Base-by-base conservation (phyloP, 2,797 vertebrate species). In the Ibycter americanus region DNA sequence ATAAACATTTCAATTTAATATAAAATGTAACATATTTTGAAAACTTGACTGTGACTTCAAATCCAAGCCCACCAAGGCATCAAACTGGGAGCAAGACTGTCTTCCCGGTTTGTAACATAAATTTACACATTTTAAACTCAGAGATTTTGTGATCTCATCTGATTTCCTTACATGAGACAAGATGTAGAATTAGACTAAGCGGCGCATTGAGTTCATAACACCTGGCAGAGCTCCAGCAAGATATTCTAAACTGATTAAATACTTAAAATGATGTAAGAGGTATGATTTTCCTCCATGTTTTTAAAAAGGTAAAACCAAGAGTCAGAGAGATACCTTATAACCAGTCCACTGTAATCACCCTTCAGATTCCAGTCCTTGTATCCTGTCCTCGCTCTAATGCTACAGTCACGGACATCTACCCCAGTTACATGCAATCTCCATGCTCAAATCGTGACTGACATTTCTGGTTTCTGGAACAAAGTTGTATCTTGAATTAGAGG, bases 381-480 rank as follows among this genome's bases (percentile, higher is more conserved):
- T 34, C 52, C 20, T 44, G 19, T 63, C 51, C 31, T 92, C 13
- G 26, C n/a, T 81, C 26, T 40, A 67, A 19, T 7, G 11, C 22
- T 36, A 16, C 2, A 1, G 31, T 25, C 58, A 26, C 1, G 4
- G 38, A 29, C 16, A 25, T 16, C 40, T 4, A 8, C 47, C 26
- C 9, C 26, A 31, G 13, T 17, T 40, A 46, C 4, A 2, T 19
- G 20, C 55, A 34, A n/a, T 31, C n/a, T 56, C 38, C 1, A 0
- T 32, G 18, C n/a, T 77, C 44, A 14, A 19, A 38, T 31, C 40
- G 25, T 27, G 21, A 47, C 15, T 52, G 26, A 22, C 21, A 25
- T 58, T 44, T 62, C 47, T 40, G 34, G 21, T 40, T 80, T 32
- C 65, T 40, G 46, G 34, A 58, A 9, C 18, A 59, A 66, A 66